Evolutionary conservation across 2,888 invertebrate genomes (phyloP), one percentile per base, ranked within the genome.

Genomic region (Heteromyza rotundicornis): DNA sequence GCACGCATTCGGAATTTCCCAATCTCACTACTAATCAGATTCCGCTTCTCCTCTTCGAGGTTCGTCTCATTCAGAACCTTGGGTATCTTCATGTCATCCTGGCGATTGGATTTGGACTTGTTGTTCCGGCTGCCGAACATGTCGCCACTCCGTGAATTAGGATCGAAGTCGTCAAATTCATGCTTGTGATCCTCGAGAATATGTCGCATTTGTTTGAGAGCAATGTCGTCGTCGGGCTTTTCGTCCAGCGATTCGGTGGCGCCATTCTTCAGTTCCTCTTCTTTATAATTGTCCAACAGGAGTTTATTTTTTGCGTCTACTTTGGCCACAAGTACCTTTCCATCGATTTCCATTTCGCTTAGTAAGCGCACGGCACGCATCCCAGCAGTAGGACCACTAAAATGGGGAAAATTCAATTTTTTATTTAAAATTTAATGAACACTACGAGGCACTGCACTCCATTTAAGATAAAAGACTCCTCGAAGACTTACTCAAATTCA

Each of bases 241-340:
- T 88, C 89, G 66, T 86, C 86, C 68, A 87, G 87, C 63, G 85
- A 79, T 50, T 85, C 85, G 40, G 84, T 85, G 65, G 82, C 81
- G n/a, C 85, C 85, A 36, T 87, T 87, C 68, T 85, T 85, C 64
- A 87, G 80, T 78, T 88, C 86, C 76, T 90, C 89, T 68, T 92
- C 91, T 87, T 95, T 95, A 84, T 95, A 98, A 67, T 95, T 93
- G 82, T 97, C 96, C 69, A 98, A 87, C 66, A 95, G 89, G 62
- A 92, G 91, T 86, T 96, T 95, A 76, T 97, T 96, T 87, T 98
- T 98, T 64, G 96, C 95, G 85, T 98, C 98, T 23, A 97, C 96
- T 85, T 96, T 94, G 24, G 97, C 98, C 63, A 98, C 93, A 71
- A 99, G 87, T 78, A 91, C 91, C 84, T 95, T 96, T 71, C 95